Conservation (phyloP, 2,888 invertebrate species). For the Cephus pygmeus region DNA sequence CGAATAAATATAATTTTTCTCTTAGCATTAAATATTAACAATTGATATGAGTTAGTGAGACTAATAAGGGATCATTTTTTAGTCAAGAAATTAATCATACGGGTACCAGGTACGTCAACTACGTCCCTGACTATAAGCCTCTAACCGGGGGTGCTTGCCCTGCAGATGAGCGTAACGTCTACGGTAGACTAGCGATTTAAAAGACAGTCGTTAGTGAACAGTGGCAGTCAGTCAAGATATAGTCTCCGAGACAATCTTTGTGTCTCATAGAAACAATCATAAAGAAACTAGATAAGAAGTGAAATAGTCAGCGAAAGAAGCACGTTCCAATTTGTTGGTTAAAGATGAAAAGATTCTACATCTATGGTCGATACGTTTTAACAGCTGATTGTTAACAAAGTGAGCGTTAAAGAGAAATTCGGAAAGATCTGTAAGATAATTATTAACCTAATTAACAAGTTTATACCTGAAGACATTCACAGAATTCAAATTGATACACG, state of each 20-base stretch:
- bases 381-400: too few species aligned
- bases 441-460: not conserved
- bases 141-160: slow-evolving; percentile 59
- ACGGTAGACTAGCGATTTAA: slow-evolving; percentile 45
- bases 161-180: slow-evolving; percentile 51
- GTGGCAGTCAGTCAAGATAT: slow-evolving; percentile 15
- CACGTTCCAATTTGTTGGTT: not conserved
- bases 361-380: too few species aligned
- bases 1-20: not conserved
- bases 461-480: not conserved
- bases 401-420: too few species aligned
- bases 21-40: not conserved
- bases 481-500: not conserved
- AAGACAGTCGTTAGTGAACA: slow-evolving; percentile 34
- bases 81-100: not conserved
- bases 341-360: not conserved
- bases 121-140: slow-evolving; percentile 38
- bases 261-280: not conserved
- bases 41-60: too few species aligned
- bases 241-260: not conserved
- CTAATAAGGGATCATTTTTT: not conserved
- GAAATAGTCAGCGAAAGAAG: not conserved
- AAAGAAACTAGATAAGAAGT: not conserved
- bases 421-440: not conserved
- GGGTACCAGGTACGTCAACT: not conserved